These are phyloP conservation scores for Pachyramphus minor DNA, from an alignment of 2,113 vertebrate genomes.

Conservation along the genomic window DNA sequence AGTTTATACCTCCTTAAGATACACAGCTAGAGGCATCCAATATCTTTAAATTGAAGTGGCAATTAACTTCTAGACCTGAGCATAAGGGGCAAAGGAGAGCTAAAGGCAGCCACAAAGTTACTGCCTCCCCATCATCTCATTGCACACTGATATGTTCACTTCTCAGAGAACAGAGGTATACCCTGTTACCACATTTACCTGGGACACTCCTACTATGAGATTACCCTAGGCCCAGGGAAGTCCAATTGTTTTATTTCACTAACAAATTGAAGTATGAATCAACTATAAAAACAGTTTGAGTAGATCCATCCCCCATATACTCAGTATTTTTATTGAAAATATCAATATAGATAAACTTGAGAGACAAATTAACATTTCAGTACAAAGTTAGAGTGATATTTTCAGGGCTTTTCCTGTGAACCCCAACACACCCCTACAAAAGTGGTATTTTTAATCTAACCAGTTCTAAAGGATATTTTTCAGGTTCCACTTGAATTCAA, in stretches of 20 bases:
- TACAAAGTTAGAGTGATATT: background rate
- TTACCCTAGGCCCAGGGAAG: background rate
- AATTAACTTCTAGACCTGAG: background rate
- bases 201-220: background rate
- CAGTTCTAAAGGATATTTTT: background rate
- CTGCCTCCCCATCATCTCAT: background rate
- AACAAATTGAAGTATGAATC: background rate
- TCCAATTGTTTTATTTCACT: background rate
- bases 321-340: background rate
- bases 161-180: background rate
- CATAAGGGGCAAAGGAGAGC: background rate
- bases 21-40: background rate
- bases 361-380: background rate
- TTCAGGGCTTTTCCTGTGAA: background rate
- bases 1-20: background rate
- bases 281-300: background rate
- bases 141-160: fast-evolving
- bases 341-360: fast-evolving
- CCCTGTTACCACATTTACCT: too few species aligned
- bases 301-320: fast-evolving
- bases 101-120: background rate
- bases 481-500: background rate
- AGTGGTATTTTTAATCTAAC: background rate
- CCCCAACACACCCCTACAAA: background rate
- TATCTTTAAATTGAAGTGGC: background rate